Evolutionary conservation across 1,140 invertebrate species (phyloP), one percentile per base, ranked within the genome.

Genomic region (Tachypleus tridentatus): DNA sequence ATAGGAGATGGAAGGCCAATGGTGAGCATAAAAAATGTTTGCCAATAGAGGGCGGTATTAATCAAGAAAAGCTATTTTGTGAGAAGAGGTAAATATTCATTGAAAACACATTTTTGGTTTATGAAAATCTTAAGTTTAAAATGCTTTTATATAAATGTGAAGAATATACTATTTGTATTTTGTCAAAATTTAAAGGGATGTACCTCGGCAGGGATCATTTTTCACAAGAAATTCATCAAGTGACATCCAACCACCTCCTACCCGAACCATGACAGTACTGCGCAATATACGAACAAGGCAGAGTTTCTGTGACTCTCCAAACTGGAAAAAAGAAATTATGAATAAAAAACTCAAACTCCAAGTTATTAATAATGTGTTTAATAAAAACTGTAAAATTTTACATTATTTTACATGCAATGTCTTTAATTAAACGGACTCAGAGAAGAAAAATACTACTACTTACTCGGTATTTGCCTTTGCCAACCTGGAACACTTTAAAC

Each of bases 161-260:
- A 29, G 29, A 29, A 29, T 29, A 29, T 29, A 29, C 29, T 29
- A 29, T 29, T 29, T 29, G 29, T 29, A 29, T 29, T 29, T 29
- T 29, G 29, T 29, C 29, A 29, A 29, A 57, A 57, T 57, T 7
- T 57, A 60, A 52, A 49, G 4, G 47, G 49, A 67, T 73, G 82
- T 88, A 97, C 97, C 96, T 90, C 97, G 81, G 82, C 97, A 99
- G 61, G 97, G 97, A 84, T 99, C 97, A 78, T 99, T 98, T 79
- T 99, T 99, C 63, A 97, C 83, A 49, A 99, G 84, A 83, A 99
- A 99, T 80, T 98, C 96, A 78, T 99, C 97, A 50, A 99, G 81
- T 48, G 96, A 93, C 47, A 97, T 92, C 97, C 97, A 99, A 60
- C 97, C 97, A 52, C 97, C 97, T 57, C 97, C 97, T 10, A 99